Conservation (phyloP, 2,888 invertebrate species). For the Caenorhabditis japonica region DNA sequence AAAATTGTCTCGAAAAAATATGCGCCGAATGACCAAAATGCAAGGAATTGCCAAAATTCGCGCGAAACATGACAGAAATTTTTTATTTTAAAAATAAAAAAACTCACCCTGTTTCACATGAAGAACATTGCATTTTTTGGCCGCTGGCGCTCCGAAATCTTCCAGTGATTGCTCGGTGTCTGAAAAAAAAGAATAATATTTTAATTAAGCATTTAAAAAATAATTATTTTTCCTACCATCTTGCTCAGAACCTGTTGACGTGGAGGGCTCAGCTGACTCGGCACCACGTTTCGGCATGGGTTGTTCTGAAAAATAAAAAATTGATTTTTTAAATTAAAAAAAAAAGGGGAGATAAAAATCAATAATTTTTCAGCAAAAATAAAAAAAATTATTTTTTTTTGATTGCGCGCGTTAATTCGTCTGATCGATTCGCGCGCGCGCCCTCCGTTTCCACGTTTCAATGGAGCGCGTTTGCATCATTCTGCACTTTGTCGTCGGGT, state of each 20-base stretch:
- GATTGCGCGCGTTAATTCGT: no score
- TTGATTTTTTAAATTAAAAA: not conserved
- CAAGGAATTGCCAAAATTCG: no score
- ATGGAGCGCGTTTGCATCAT: no score
- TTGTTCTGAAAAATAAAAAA: not conserved
- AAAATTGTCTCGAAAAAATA: no score
- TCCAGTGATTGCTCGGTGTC: not conserved
- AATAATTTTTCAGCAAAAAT: not conserved
- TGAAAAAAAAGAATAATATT: not conserved
- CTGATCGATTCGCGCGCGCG: no score
- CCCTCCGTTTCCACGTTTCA: no score
- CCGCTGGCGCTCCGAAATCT: slow-evolving; percentile 8
- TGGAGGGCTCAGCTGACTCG: slow-evolving; percentile 18
- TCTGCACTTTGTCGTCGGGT: no score
- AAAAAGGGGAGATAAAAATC: not conserved
- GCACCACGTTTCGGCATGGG: slow-evolving; percentile 27
- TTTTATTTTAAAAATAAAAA: not conserved
- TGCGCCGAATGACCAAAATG: no score
- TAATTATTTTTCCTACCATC: not conserved
- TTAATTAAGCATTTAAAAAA: no score
- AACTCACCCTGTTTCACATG: slow-evolving; percentile 29
- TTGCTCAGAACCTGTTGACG: not conserved
- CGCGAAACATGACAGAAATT: not conserved
- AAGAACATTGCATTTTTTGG: slow-evolving; percentile 25
- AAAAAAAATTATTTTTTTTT: no score